Base-by-base conservation (phyloP, 2,113 vertebrate species). In the Hypomesus transpacificus region DNA sequence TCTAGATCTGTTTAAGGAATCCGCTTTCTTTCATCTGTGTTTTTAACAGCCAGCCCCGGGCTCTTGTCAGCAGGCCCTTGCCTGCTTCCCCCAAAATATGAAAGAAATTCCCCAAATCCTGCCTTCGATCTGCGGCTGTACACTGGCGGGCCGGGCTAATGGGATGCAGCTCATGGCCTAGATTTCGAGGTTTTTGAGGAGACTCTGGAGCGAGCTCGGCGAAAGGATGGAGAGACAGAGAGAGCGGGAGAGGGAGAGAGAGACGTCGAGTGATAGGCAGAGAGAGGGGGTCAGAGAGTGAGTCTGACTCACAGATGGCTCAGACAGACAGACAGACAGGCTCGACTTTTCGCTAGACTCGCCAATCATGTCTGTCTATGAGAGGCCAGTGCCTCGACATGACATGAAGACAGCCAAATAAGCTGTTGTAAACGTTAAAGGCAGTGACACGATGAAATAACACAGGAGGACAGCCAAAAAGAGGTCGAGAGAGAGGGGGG, bases 81-180 rank as follows among this genome's bases (percentile, higher is more conserved):
- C 80, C 56, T n/a, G 68, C 77, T 82, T 84, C 84, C 76, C 80
- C 84, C 78, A 82, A 88, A 87, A 87, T 85, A 87, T 85, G 85
- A 87, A 90, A 83, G 76, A 88, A 84, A 89, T 80, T 87, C 86
- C 77, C 84, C 76, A 84, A 87, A 87, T 88, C 86, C 65, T 17
- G 39, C 39, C 56, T 82, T 80, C 87, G 89, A 89, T 90, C 88
- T 88, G 83, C 88, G 83, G 89, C 89, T 87, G 86, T 82, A 82
- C 85, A 71, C 83, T 87, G 88, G 86, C 87, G 89, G 84, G 85
- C 87, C 80, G 75, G 71, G 82, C 81, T 90, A 90, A 90, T 89
- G 87, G 87, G 82, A 90, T 90, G 85, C 86, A 85, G 82, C 86
- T 76, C 74, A 69, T 88, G 87, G 76, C 89, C 87, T 88, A 89